Evolutionary conservation across 2,113 vertebrate genomes (phyloP).

Genomic region (Ariopsis seemanni): DNA sequence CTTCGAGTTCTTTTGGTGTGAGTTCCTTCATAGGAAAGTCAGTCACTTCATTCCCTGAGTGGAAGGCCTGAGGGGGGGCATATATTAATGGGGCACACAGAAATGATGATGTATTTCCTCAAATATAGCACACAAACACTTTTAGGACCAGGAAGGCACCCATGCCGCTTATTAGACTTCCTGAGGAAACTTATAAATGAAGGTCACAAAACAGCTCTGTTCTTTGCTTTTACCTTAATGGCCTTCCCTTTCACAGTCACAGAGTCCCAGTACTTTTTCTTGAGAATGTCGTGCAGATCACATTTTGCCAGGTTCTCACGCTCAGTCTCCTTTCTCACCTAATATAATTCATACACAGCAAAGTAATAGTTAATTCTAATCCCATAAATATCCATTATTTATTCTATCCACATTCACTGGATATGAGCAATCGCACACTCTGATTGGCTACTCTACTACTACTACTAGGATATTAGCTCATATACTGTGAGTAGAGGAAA

Average conservation of each 20-base stretch:
- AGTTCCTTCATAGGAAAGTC: conserved; percentile 85
- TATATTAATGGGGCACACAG: not conserved
- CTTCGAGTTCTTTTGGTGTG: conserved; percentile 71
- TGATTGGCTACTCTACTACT: no score
- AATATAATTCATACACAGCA: conserved; percentile 38
- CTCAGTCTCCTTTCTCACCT: conserved; percentile 80
- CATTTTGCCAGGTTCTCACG: conserved; percentile 77
- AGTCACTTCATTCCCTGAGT: conserved; percentile 75
- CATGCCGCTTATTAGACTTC: not conserved
- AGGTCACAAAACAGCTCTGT: not conserved
- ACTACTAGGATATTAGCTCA: no score
- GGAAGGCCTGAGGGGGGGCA: conserved; percentile 77
- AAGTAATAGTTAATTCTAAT: not conserved
- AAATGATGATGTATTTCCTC: not conserved
- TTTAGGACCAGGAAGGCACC: not conserved
- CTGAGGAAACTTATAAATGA: not conserved
- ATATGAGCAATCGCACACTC: no score
- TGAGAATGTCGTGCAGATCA: conserved; percentile 81
- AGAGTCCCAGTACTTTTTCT: conserved; percentile 84
- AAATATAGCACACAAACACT: not conserved
- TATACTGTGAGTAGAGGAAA: no score
- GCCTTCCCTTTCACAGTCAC: conserved; percentile 80
- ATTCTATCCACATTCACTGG: no score
- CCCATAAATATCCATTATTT: not conserved
- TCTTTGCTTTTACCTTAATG: conserved; percentile 76